Evolutionary conservation across 2,888 invertebrate genomes (phyloP), one percentile per base, ranked within the genome.

Genomic region (Aquatica leii): DNA sequence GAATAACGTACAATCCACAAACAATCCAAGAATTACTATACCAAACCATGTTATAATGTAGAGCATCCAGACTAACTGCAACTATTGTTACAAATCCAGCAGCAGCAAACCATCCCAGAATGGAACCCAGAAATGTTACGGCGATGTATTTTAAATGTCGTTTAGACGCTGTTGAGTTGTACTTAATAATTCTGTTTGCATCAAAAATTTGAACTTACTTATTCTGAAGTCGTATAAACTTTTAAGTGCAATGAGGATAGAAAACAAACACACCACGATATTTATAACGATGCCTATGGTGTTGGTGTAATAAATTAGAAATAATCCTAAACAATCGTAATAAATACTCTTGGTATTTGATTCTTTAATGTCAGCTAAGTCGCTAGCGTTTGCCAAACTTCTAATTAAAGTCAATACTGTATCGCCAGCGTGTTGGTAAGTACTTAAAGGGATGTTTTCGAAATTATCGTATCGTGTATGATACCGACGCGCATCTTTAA

Each of bases 311-410:
- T 84, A 82, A 0, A 93, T 79, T 75, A 93, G 81, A 73, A 88
- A 89, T 66, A 84, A 76, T 34, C 92, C 91, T 70, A 92, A 78
- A 52, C 89, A 85, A 79, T 94, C 93, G 78, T 86, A 93, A 83
- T 90, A 94, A 0, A 93, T 86, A 1, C 86, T 84, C 17, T 81
- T 77, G 14, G 18, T n/a, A 1, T 17, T 46, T 46, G 46, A 46
- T 8, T 46, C 8, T n/a, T 21, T 41, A 11, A 18, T 74, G 0
- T 83, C 75, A 12, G 79, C 59, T 11, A 81, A 61, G 72, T 81
- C 78, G 0, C 77, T 74, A 11, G 79, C 77, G 56, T 78, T 74
- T 5, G 76, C 77, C 15, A 82, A 67, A 41, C 65, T 67, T 68
- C 69, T 73, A 0, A 86, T 78, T 12, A 88, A 77, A 0, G 83